Evolutionary conservation across 2,797 vertebrate genomes (phyloP).

Genomic region (Scarus forsteni): DNA sequence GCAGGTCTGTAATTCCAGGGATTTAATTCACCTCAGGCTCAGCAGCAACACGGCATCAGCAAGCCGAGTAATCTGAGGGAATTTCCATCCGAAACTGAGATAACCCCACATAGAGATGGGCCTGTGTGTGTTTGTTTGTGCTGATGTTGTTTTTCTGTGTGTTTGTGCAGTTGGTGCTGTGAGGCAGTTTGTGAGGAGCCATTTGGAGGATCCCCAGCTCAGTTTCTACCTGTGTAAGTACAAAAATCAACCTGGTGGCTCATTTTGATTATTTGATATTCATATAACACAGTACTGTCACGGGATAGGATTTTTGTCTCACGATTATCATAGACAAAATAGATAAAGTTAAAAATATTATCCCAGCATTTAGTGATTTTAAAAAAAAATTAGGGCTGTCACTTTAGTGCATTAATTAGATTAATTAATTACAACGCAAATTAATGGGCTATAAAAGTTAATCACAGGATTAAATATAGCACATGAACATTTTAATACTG

Average conservation of each 20-base stretch:
- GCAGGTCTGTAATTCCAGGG: constrained; percentile 70
- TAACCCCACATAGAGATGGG: constrained; percentile 14
- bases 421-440: no score
- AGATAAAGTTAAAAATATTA: no score
- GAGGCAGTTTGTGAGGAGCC: constrained; percentile 89
- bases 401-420: no score
- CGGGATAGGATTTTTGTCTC: no score
- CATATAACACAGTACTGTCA: neutral
- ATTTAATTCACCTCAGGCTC: constrained; percentile 63
- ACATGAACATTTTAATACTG: no score
- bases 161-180: constrained; percentile 86
- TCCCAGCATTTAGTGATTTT: no score
- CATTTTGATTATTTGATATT: neutral
- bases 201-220: constrained; percentile 88
- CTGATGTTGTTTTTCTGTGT: constrained; percentile 18
- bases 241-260: neutral
- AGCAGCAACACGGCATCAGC: constrained; percentile 47
- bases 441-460: no score
- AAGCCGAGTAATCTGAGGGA: constrained; percentile 64
- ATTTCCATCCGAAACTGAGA: constrained; percentile 63
- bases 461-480: no score
- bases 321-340: no score
- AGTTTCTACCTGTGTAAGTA: constrained; percentile 94
- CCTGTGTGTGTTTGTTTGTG: constrained; percentile 6
- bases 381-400: no score